Evolutionary conservation across 2,888 invertebrate genomes (phyloP), one percentile per base, ranked within the genome.

Genomic region (Helicoverpa assulta): DNA sequence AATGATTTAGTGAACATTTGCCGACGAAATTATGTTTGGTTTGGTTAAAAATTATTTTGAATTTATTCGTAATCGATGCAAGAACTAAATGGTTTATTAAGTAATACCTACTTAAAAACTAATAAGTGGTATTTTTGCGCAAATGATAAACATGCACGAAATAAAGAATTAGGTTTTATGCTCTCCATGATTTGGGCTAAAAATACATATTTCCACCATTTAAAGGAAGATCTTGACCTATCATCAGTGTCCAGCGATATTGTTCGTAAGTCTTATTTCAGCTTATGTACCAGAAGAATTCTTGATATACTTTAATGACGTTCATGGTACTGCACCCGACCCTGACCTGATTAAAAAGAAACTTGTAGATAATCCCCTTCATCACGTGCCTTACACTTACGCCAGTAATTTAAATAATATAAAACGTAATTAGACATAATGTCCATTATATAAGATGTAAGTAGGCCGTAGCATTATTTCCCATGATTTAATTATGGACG

Each of bases 311-410:
- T 47, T 50, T 14, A 51, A 8, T 7, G 19, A 18, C 16, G 7
- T 10, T 12, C 12, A 29, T n/a, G 6, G 19, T 47, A 57, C 4
- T 16, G 12, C 37, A 14, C 10, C 1, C 47, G 16, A 60, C 55
- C 77, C 10, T 70, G 77, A 70, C 43, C 77, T 19, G 43, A 40
- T 51, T 69, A 26, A 56, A 76, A 76, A 70, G 26, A 70, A 76
- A 72, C 57, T 47, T 53, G 10, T 33, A 54, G 6, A 33, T 33
- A 40, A 43, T 57, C 19, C 57, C 5, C 6, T 18, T 53, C 57
- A 40, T 67, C 40, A 68, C 33, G 7, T 37, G 21, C 47, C 43
- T 12, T 47, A 47, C 21, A 72, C 21, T 78, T 56, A 47, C 43
- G 40, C 43, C 56, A 64, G 59, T 64, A 60, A 74, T 64, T 59